These are phyloP conservation scores for Pogonophryne albipinna DNA, from an alignment of 2,797 vertebrate species.

Conservation along the genomic window DNA sequence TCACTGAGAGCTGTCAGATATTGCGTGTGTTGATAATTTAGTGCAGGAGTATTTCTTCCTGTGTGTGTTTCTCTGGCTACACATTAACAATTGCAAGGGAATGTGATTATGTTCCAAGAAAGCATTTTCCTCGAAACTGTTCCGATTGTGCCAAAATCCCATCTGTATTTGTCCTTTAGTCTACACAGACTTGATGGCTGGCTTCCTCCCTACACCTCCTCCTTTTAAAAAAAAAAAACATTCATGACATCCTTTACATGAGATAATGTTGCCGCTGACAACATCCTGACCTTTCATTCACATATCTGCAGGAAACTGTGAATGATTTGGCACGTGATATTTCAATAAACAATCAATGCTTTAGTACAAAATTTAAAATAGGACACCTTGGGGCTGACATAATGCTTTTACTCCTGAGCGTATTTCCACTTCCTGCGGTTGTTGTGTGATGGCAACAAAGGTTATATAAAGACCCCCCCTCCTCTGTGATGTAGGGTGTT, in stretches of 20 bases:
- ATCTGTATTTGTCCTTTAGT: constrained; percentile 24
- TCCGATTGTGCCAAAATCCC: constrained; percentile 26
- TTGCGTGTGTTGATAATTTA: background rate
- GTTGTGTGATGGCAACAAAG: constrained; percentile 29
- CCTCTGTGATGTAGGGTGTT: constrained; percentile 25
- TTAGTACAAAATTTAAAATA: constrained; percentile 24
- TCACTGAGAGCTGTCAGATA: constrained; percentile 4
- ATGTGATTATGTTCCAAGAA: constrained; percentile 54
- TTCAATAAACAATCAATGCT: constrained; percentile 54
- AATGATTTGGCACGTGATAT: constrained; percentile 49
- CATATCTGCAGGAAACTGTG: constrained; percentile 63
- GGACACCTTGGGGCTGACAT: constrained; percentile 33
- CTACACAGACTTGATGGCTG: constrained; percentile 33
- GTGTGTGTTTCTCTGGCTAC: constrained; percentile 27
- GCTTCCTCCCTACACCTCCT: constrained; percentile 27
- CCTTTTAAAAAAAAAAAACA: constrained; percentile 5
- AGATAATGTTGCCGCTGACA: constrained; percentile 14
- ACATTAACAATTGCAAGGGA: constrained; percentile 9
- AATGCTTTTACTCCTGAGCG: constrained; percentile 26
- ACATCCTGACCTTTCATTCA: constrained; percentile 65
- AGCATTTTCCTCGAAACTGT: constrained; percentile 44
- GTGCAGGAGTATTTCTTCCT: constrained; percentile 5
- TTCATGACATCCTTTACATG: constrained; percentile 27
- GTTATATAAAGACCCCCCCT: constrained; percentile 19
- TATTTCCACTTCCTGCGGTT: constrained; percentile 57